These are phyloP conservation scores for Agrotis puta DNA, from an alignment of 2,888 invertebrate genomes.

Conservation along the genomic window DNA sequence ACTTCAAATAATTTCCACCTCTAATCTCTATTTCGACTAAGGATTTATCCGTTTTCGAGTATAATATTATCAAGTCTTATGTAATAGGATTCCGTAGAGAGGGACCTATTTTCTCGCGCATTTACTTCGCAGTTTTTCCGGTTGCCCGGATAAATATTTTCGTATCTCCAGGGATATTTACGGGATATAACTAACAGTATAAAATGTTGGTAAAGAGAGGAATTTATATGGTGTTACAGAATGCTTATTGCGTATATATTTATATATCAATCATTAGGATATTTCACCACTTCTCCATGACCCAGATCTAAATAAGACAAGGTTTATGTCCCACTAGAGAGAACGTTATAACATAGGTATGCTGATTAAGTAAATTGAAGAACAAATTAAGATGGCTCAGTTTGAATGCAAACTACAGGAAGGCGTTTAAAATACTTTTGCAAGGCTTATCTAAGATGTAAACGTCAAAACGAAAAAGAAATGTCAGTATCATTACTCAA, in stretches of 20 bases:
- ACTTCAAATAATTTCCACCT: slow-evolving; percentile 12
- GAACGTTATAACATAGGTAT: too few species aligned
- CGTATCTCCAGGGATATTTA: slow-evolving; percentile 3
- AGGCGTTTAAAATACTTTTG: too few species aligned
- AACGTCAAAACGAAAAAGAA: too few species aligned
- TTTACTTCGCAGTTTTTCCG: slow-evolving; percentile 30
- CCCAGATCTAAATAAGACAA: too few species aligned
- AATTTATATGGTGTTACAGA: slow-evolving; percentile 2
- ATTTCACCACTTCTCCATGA: too few species aligned
- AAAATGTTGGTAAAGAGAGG: neutral
- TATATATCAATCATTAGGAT: too few species aligned
- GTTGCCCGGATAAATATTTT: slow-evolving; percentile 28
- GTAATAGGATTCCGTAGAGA: slow-evolving; percentile 31
- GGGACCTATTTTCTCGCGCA: slow-evolving; percentile 22
- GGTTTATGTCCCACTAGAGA: too few species aligned
- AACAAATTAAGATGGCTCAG: too few species aligned
- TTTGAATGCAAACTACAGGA: too few species aligned
- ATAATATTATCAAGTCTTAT: slow-evolving; percentile 31
- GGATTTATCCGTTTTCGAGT: slow-evolving; percentile 16
- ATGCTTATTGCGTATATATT: neutral
- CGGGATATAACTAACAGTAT: neutral
- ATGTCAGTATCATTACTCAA: too few species aligned
- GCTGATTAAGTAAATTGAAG: too few species aligned
- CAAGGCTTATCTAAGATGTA: too few species aligned
- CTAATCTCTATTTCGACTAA: neutral